Evolutionary conservation across 2,797 vertebrate genomes (phyloP).

Genomic region (Labeo calbasu): DNA sequence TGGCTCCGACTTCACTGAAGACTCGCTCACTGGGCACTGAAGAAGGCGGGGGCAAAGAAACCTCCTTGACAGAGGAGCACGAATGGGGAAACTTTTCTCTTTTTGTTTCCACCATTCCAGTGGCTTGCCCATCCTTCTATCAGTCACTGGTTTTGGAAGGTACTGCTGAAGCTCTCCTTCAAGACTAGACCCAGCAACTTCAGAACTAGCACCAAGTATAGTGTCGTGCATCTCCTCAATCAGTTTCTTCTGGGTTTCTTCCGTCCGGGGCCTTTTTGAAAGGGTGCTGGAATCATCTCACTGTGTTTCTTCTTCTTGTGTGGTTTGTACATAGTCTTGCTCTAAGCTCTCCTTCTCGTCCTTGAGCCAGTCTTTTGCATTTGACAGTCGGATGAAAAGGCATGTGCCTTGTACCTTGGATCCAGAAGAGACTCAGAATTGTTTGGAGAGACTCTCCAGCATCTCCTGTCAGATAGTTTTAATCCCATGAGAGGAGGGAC

Average conservation of each 20-base stretch:
- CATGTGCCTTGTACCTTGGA: neutral
- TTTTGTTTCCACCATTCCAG: neutral
- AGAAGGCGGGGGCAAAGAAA: neutral
- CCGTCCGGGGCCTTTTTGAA: slow-evolving; percentile 12
- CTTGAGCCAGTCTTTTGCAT: slow-evolving; percentile 9
- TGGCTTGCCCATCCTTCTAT: neutral
- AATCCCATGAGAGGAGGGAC: slow-evolving; percentile 19
- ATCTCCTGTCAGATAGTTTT: slow-evolving; percentile 17
- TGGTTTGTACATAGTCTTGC: neutral
- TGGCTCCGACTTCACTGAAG: neutral
- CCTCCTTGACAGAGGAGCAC: neutral
- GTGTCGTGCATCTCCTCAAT: slow-evolving; percentile 15
- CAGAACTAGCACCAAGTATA: neutral
- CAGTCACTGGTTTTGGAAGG: neutral
- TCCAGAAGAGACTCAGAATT: neutral
- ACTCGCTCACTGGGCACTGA: too few relatives aligned
- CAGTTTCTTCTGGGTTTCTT: slow-evolving; percentile 1
- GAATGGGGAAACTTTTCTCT: neutral
- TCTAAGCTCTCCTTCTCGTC: neutral
- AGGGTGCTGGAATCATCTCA: neutral
- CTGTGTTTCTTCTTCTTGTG: slow-evolving; percentile 7
- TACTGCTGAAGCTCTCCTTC: neutral
- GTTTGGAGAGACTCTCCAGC: neutral
- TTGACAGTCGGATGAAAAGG: neutral
- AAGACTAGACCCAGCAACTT: neutral